Percentiles rank a stretch among this genome's conserved stretches.
These are phyloP conservation scores for Azorinus chamasolen DNA, from an alignment of 2,888 invertebrate species.

Conservation along the genomic window DNA sequence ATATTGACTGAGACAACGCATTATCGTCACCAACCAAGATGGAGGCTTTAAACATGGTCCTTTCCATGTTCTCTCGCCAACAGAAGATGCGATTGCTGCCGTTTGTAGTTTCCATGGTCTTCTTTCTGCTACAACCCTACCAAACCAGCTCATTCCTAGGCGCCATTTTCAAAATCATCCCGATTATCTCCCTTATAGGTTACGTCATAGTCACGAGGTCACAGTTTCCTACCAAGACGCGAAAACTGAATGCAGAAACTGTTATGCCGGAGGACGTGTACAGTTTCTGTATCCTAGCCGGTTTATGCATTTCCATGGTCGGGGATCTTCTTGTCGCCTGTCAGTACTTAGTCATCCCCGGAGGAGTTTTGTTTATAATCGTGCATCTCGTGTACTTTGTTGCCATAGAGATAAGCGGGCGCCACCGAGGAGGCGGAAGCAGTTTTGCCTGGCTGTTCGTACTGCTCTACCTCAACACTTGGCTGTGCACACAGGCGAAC, in stretches of 20 bases:
- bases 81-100: conserved; percentile 68
- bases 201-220: conserved; percentile 62
- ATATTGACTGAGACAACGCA: too few relatives aligned
- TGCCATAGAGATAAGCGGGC: conserved; percentile 64
- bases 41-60: conserved; percentile 50
- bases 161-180: conserved; percentile 75
- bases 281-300: conserved; percentile 62
- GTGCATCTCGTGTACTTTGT: conserved; percentile 66
- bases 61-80: conserved; percentile 49
- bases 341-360: conserved; percentile 68
- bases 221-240: conserved; percentile 50
- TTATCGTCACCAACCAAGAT: conserved; percentile 20
- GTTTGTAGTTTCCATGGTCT: conserved; percentile 61
- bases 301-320: conserved; percentile 69
- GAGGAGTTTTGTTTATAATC: conserved; percentile 68
- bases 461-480: conserved; percentile 56
- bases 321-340: conserved; percentile 67
- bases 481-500: conserved; percentile 51
- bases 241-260: conserved; percentile 38
- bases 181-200: conserved; percentile 70
- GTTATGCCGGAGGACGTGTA: conserved; percentile 63
- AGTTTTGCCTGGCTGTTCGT: conserved; percentile 56
- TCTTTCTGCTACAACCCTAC: conserved; percentile 68
- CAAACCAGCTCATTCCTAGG: conserved; percentile 68
- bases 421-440: conserved; percentile 48